Evolutionary conservation across 2,888 invertebrate genomes (phyloP).

Genomic region (Trachelus troglodyta): DNA sequence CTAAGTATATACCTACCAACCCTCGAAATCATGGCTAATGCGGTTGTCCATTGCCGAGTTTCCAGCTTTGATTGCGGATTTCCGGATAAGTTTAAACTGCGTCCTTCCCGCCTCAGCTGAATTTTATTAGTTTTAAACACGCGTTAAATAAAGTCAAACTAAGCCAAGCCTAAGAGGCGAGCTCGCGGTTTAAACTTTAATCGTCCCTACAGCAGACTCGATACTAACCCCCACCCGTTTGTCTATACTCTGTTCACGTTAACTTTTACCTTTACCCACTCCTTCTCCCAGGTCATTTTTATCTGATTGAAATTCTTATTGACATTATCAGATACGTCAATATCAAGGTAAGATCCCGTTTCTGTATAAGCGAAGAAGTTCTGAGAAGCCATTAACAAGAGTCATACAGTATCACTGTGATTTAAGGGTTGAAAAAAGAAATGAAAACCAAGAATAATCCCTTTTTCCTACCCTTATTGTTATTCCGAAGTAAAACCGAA

Average conservation of each 20-base stretch:
- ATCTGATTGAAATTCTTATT: neutral
- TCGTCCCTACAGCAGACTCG: constrained; percentile 33
- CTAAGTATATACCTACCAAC: neutral
- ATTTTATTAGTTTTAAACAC: constrained; percentile 66
- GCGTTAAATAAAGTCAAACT: constrained; percentile 64
- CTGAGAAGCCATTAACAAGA: neutral
- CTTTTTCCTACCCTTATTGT: neutral
- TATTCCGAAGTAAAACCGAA: neutral
- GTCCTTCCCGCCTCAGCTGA: constrained; percentile 17
- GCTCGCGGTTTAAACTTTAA: constrained; percentile 54
- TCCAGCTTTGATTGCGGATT: constrained; percentile 51
- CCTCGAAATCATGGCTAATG: constrained; percentile 35
- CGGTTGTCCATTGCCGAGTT: constrained; percentile 46
- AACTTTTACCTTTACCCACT: neutral
- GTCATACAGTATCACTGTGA: neutral
- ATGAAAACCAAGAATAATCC: neutral
- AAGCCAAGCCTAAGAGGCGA: constrained; percentile 50
- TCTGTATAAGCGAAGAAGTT: neutral
- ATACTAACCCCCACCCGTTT: neutral
- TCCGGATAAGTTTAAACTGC: constrained; percentile 27
- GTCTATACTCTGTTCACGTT: neutral
- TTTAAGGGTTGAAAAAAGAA: neutral
- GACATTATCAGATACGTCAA: neutral
- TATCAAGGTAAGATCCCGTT: neutral
- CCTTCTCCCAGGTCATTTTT: neutral